These are phyloP conservation scores for Andricus quercusramuli DNA, from an alignment of 2,888 invertebrate genomes.

Conservation along the genomic window DNA sequence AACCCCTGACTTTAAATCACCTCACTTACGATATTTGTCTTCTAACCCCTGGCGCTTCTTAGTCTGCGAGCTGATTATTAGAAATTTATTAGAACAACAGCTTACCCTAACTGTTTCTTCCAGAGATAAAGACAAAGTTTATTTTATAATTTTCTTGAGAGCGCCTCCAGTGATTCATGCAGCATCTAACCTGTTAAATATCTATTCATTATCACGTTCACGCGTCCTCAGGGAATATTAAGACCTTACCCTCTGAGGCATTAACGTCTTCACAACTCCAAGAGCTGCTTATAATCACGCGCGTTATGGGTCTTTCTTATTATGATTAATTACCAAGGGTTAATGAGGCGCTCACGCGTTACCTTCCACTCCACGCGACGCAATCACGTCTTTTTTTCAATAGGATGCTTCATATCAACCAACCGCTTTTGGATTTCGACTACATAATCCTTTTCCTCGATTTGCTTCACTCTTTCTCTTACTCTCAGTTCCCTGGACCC, in stretches of 20 bases:
- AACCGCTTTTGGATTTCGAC: background rate
- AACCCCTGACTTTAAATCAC: too few relatives aligned
- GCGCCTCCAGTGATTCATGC: background rate
- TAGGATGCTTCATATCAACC: background rate
- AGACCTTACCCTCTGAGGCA: background rate
- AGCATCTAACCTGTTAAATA: background rate
- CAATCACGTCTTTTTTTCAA: background rate
- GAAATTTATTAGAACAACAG: too few relatives aligned
- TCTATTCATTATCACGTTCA: constrained; percentile 16
- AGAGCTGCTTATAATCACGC: constrained; percentile 1
- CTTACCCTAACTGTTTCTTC: too few relatives aligned
- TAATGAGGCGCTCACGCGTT: constrained; percentile 25
- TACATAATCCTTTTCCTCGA: constrained; percentile 18
- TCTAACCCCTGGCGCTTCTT: too few relatives aligned
- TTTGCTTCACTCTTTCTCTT: constrained; percentile 48
- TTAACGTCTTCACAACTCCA: constrained; percentile 13
- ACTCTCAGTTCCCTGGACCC: constrained; percentile 53
- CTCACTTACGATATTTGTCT: too few relatives aligned
- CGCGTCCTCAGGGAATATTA: background rate
- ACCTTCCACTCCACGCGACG: background rate
- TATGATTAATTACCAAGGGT: constrained; percentile 29
- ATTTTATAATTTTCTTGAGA: background rate
- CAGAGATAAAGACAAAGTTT: background rate
- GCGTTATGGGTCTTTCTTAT: constrained; percentile 34
- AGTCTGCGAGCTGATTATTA: too few relatives aligned